Base-by-base conservation (phyloP, 2,888 invertebrate species). In the Aphidoletes aphidimyza region DNA sequence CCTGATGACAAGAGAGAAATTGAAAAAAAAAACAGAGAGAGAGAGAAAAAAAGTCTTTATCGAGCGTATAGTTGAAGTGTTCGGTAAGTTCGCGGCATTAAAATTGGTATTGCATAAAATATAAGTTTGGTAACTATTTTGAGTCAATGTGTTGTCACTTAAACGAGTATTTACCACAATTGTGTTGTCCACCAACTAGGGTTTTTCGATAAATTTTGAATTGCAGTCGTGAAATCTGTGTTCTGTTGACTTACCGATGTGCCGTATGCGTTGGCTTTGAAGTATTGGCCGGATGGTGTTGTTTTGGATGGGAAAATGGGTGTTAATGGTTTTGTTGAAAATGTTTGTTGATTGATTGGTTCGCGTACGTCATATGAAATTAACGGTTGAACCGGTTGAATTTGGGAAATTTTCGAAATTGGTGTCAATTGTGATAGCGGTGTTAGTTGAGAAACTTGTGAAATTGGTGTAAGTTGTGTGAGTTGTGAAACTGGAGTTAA, bases 371-470 rank as follows among this genome's bases (percentile, higher is more conserved):
- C 37, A 26, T 84, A 84, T 22, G 37, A 14, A 39, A 69, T 22
- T 0, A 84, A 39, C 9, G 84, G 59, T 84, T 47, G 49, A 84
- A 49, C 17, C 30, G 3, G 69, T 69, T 26, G 11, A 69, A 69
- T 90, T 85, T 90, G 89, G 83, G 88, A 87, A 84, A n/a, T 47
- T 54, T 54, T n/a, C 22, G 54, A 8, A 54, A 54, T 90, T 85
- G 90, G 89, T 84, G 88, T 87, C 84, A 9, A n/a, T 39, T 39
- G 83, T 83, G 83, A n/a, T n/a, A n/a, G n/a, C n/a, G 19, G 84
- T 84, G 84, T 69, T 17, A 59, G 3, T 47, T 84, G 39, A 8
- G 37, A 36, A 59, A 39, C 22, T 19, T 54, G 54, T 54, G 54
- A 8, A 54, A 54, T 90, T 85, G 90, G 89, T 84, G 88, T 87